Conservation (phyloP, 2,797 vertebrate genomes). For the Lacerta bilineata region DNA sequence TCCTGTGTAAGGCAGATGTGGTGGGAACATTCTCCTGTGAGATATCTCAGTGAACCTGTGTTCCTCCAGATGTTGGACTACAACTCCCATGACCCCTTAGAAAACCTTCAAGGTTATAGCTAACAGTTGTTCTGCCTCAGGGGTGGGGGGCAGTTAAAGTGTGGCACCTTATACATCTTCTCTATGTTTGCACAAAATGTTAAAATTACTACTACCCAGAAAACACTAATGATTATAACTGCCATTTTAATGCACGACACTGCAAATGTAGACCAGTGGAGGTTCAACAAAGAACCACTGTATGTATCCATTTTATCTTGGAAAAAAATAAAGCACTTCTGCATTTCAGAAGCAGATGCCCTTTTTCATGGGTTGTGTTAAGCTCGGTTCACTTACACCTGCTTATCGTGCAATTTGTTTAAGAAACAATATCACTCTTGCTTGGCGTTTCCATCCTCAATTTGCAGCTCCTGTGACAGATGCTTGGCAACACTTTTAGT, state of each 20-base stretch:
- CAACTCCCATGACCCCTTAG: neutral
- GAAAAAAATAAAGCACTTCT: neutral
- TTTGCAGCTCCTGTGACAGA: slow-evolving; percentile 61
- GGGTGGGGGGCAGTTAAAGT: neutral
- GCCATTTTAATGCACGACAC: neutral
- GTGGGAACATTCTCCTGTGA: neutral
- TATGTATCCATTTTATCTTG: neutral
- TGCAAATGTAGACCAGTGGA: neutral
- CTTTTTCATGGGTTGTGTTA: neutral
- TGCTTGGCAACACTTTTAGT: slow-evolving; percentile 62
- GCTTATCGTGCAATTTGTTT: neutral
- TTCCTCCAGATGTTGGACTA: neutral
- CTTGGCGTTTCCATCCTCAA: slow-evolving; percentile 15
- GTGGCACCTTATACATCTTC: neutral
- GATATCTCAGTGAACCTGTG: neutral
- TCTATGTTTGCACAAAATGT: neutral
- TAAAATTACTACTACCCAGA: too few species aligned
- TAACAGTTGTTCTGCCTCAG: neutral
- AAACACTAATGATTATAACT: neutral
- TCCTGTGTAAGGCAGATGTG: neutral
- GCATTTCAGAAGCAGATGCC: neutral
- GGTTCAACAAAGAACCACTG: neutral
- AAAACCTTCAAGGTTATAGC: too few species aligned
- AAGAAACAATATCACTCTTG: neutral
- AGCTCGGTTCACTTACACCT: neutral